These are phyloP conservation scores for Neosalanx taihuensis DNA, from an alignment of 2,797 vertebrate species.

Conservation along the genomic window DNA sequence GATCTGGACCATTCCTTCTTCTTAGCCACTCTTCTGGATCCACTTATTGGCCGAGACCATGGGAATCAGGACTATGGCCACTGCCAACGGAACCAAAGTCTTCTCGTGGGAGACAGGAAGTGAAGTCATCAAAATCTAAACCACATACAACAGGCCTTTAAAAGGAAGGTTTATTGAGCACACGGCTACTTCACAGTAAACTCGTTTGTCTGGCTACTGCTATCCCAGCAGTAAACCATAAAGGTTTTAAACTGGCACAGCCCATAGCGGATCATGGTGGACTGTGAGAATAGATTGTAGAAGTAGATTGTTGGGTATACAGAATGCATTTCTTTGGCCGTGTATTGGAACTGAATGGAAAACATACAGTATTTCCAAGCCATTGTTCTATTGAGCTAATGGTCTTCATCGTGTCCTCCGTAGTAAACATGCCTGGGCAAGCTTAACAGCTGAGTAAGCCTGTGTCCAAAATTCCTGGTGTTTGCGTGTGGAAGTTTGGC, in stretches of 20 bases:
- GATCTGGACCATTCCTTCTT: neutral
- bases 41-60: slow-evolving; percentile 24
- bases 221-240: slow-evolving; percentile 24
- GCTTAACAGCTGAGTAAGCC: neutral
- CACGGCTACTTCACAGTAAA: slow-evolving; percentile 1
- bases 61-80: slow-evolving; percentile 21
- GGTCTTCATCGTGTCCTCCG: no score
- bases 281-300: no score
- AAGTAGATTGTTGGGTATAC: no score
- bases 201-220: slow-evolving; percentile 47
- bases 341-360: no score
- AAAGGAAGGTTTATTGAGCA: neutral
- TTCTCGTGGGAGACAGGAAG: slow-evolving; percentile 26
- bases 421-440: no score
- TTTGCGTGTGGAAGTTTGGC: slow-evolving; percentile 30
- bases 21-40: slow-evolving; percentile 9
- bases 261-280: no score
- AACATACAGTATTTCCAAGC: no score
- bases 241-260: neutral
- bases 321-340: no score
- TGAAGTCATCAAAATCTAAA: slow-evolving; percentile 37
- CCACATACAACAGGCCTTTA: neutral
- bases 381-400: no score
- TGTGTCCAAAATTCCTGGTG: slow-evolving; percentile 3
- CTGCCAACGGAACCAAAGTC: slow-evolving; percentile 16